These are phyloP conservation scores for Lepidurus apus DNA, from an alignment of 1,140 invertebrate genomes.

Conservation along the genomic window DNA sequence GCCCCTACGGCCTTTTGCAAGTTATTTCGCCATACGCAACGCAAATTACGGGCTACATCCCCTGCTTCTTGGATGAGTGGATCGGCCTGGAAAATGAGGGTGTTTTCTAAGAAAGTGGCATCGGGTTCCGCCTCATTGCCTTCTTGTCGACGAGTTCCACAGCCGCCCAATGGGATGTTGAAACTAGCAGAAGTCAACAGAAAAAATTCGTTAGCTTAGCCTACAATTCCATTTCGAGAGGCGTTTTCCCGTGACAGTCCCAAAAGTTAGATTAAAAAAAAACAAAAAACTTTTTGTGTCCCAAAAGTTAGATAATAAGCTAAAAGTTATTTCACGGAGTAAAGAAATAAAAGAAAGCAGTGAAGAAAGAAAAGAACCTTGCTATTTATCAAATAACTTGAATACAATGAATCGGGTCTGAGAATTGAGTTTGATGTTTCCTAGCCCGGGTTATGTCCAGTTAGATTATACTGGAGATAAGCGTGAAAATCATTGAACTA, in stretches of 20 bases:
- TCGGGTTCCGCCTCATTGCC: conserved; percentile 27
- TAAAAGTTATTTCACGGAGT: too few relatives aligned
- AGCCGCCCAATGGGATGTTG: conserved; percentile 36
- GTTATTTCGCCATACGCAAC: conserved; percentile 41
- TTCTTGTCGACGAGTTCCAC: conserved; percentile 36
- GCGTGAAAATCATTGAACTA: background rate
- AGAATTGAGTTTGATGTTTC: too few relatives aligned
- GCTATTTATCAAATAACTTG: too few relatives aligned
- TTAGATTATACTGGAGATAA: background rate
- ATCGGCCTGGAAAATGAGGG: conserved; percentile 42
- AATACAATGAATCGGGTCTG: too few relatives aligned
- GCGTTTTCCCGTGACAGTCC: background rate
- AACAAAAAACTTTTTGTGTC: too few relatives aligned
- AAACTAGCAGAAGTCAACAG: conserved; percentile 33
- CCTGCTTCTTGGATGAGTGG: conserved; percentile 41
- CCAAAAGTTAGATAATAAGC: too few relatives aligned
- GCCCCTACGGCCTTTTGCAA: conserved; percentile 38
- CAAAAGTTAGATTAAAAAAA: too few relatives aligned
- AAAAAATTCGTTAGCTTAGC: conserved; percentile 19
- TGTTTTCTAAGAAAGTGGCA: conserved; percentile 43
- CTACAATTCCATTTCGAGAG: background rate
- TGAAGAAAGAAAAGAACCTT: too few relatives aligned
- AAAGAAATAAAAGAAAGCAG: too few relatives aligned
- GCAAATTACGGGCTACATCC: conserved; percentile 40
- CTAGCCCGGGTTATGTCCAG: background rate